Percentiles rank a stretch among this genome's conserved stretches.
Evolutionary conservation across 2,113 vertebrate genomes (phyloP).

Genomic region (Leptobrachium ailaonicum): DNA sequence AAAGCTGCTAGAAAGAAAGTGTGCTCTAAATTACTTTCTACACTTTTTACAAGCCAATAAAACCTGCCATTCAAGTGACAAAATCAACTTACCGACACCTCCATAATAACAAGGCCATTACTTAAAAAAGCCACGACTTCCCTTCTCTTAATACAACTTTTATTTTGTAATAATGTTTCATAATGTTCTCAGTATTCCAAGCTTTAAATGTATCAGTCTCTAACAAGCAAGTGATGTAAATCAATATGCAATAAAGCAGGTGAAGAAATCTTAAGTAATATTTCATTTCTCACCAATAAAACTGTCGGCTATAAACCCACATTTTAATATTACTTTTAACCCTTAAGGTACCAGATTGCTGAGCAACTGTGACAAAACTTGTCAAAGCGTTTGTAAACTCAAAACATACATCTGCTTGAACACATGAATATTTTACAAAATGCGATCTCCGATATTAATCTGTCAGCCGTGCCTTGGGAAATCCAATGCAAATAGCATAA

Average conservation of each 20-base stretch:
- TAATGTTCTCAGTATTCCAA: neutral
- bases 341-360: too few relatives aligned
- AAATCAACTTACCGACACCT: slow-evolving; percentile 1
- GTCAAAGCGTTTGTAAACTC: too few relatives aligned
- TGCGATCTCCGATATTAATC: too few relatives aligned
- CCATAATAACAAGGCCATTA: neutral
- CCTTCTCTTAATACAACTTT: neutral
- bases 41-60: neutral
- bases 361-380: too few relatives aligned
- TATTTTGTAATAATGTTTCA: neutral
- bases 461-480: too few relatives aligned
- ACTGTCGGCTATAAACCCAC: too few relatives aligned
- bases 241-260: neutral
- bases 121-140: neutral
- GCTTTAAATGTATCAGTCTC: neutral
- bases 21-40: too few relatives aligned
- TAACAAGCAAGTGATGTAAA: slow-evolving; percentile 2
- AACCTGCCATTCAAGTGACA: neutral
- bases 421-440: too few relatives aligned
- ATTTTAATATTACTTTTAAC: too few relatives aligned
- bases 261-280: neutral
- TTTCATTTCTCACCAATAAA: neutral
- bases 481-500: too few relatives aligned
- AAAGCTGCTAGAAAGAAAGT: neutral
- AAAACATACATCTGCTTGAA: too few relatives aligned